Evolutionary conservation across 2,797 vertebrate species (phyloP).

Genomic region (Gephyroberyx darwinii): DNA sequence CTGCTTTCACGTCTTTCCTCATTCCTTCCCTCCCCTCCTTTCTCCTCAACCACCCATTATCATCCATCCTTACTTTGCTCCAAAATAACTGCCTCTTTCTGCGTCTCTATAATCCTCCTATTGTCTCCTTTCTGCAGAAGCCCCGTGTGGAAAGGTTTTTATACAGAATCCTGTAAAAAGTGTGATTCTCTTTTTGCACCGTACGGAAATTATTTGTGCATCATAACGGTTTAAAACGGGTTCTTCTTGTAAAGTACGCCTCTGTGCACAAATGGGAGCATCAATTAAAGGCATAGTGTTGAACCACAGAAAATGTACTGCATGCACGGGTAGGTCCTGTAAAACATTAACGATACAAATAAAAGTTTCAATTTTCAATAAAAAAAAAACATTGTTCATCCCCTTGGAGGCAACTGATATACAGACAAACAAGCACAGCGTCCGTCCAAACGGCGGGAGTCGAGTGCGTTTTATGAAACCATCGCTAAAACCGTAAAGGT

Average conservation of each 20-base stretch:
- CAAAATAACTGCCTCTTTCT: constrained; percentile 3
- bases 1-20: background rate
- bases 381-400: background rate
- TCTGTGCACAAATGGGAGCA: background rate
- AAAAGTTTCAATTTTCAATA: background rate
- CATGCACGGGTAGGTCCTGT: background rate
- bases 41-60: constrained; percentile 4
- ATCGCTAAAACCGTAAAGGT: too few relatives aligned
- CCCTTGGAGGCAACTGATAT: background rate
- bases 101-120: constrained; percentile 6
- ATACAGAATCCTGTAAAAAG: constrained; percentile 3
- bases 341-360: background rate
- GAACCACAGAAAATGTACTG: background rate
- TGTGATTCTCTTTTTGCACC: constrained; percentile 1
- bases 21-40: background rate
- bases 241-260: constrained; percentile 10
- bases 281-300: constrained; percentile 4
- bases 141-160: constrained; percentile 4
- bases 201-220: constrained; percentile 20
- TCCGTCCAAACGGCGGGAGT: too few relatives aligned
- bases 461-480: too few relatives aligned
- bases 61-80: background rate
- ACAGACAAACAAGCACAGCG: too few relatives aligned
- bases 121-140: background rate
- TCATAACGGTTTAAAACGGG: constrained; percentile 6